Evolutionary conservation across 2,797 vertebrate species (phyloP).

Genomic region (Rhyacichthys aspro): DNA sequence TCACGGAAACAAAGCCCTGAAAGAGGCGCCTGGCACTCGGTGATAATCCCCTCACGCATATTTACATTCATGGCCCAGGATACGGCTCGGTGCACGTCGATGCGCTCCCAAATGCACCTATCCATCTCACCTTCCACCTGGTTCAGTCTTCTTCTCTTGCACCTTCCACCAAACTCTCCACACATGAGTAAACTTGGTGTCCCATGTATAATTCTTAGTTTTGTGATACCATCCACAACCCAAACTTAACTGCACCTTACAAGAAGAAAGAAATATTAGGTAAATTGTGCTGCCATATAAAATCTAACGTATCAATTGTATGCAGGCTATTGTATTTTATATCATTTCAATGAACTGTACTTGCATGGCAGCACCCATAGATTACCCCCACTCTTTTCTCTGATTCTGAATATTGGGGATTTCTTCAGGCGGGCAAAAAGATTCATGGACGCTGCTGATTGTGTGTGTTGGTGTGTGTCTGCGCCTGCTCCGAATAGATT

Average conservation of each 20-base stretch:
- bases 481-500: slow-evolving; percentile 50
- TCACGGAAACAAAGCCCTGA: slow-evolving; percentile 77
- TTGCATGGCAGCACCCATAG: slow-evolving; percentile 51
- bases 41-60: slow-evolving; percentile 77
- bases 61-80: slow-evolving; percentile 75
- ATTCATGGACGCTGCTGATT: slow-evolving; percentile 56
- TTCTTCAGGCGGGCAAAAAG: slow-evolving; percentile 58
- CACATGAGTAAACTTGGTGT: too few species aligned
- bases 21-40: slow-evolving; percentile 72
- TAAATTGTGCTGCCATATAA: too few species aligned
- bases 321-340: slow-evolving; percentile 33
- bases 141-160: neutral
- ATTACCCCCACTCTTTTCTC: slow-evolving; percentile 50
- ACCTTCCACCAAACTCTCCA: slow-evolving; percentile 6
- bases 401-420: slow-evolving; percentile 51
- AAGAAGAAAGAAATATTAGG: too few species aligned
- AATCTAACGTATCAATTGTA: too few species aligned
- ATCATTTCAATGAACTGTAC: slow-evolving; percentile 34
- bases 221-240: too few species aligned
- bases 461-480: slow-evolving; percentile 53
- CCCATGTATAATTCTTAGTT: too few species aligned
- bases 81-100: slow-evolving; percentile 39
- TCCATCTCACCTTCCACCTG: neutral
- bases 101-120: neutral
- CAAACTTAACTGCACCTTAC: too few species aligned